A percentile compares a stretch with the other conserved stretches of the same genome.
phyloP scores from a whole-genome alignment of 2,888 invertebrate species.

The Himalopsyche kuldschensis region DNA sequence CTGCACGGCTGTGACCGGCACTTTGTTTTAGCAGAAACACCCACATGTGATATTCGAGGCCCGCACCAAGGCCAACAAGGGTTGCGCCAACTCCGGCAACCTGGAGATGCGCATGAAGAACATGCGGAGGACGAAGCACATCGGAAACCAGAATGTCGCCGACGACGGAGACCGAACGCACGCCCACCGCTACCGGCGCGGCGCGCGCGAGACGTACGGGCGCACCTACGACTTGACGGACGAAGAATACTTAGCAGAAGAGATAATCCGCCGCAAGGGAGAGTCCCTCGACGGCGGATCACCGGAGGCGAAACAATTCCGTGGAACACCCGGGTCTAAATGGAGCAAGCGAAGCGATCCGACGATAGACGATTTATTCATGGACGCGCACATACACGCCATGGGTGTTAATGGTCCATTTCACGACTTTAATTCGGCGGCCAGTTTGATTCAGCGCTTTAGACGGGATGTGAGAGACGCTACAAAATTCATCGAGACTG shows the following conservation, averaged over 20 bases:
- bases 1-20: slow-evolving; percentile 49
- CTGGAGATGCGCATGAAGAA: slow-evolving; percentile 74
- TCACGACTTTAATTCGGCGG: slow-evolving; percentile 49
- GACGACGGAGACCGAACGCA: slow-evolving; percentile 44
- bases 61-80: slow-evolving; percentile 86
- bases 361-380: background rate
- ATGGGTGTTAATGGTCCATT: background rate
- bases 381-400: background rate
- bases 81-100: slow-evolving; percentile 81
- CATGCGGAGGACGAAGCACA: slow-evolving; percentile 65
- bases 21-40: slow-evolving; percentile 89
- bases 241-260: background rate
- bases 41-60: slow-evolving; percentile 97
- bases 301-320: background rate
- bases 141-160: slow-evolving; percentile 50
- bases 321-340: background rate
- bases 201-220: slow-evolving; percentile 43
- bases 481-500: slow-evolving; percentile 94
- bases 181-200: background rate
- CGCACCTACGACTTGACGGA: background rate
- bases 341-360: background rate
- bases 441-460: slow-evolving; percentile 44
- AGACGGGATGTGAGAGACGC: slow-evolving; percentile 84
- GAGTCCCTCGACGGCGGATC: background rate
- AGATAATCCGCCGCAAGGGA: background rate